Base-by-base conservation (phyloP, 2,113 vertebrate species). In the Poeciliopsis prolifica region DNA sequence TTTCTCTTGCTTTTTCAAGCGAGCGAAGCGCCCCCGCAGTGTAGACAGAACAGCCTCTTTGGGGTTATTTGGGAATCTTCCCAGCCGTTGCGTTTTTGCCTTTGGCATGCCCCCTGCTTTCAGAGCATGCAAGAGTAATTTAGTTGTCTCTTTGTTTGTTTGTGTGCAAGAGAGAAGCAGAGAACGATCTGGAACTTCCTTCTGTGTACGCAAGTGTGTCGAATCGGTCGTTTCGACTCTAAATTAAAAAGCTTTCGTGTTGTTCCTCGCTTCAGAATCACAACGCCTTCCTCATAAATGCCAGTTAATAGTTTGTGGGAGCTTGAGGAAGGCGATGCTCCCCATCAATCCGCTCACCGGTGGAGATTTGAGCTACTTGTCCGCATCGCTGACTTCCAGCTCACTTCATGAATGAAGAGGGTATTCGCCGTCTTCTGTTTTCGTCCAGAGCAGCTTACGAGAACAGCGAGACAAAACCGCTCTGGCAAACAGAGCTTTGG, bases 301-400 rank as follows among this genome's bases (percentile, higher is more conserved):
- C 81, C 26, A 65, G 86, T 90, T 85, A 89, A 89, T 91, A 76
- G 72, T 77, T 80, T 78, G 33, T 77, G 65, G n/a, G 37, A 12
- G 35, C 2, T 35, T 8, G 33, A 29, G 51, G 58, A 60, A 80
- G 74, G 68, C 81, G 22, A 71, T 82, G 72, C 74, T 84, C 78
- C 35, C 82, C 68, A 84, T 86, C 90, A 90, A 77, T 85, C 87
- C 72, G 79, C 73, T 3, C 60, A 9, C 79, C 58, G 64, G 35
- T 40, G 80, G 86, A 86, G 84, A 90, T 82, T 88, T 77, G 80
- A 91, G 88, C 82, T 75, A 83, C 90, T 91, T 87, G 84, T 88
- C 83, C 31, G 19, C 77, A 74, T 73, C 54, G 37, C 79, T 86
- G 76, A 75, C 89, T 86, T 87, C 87, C 65, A 42, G 62, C 75